Evolutionary conservation across 2,797 vertebrate genomes (phyloP), one percentile per base, ranked within the genome.

Genomic region (Gymnoscopelus braueri): DNA sequence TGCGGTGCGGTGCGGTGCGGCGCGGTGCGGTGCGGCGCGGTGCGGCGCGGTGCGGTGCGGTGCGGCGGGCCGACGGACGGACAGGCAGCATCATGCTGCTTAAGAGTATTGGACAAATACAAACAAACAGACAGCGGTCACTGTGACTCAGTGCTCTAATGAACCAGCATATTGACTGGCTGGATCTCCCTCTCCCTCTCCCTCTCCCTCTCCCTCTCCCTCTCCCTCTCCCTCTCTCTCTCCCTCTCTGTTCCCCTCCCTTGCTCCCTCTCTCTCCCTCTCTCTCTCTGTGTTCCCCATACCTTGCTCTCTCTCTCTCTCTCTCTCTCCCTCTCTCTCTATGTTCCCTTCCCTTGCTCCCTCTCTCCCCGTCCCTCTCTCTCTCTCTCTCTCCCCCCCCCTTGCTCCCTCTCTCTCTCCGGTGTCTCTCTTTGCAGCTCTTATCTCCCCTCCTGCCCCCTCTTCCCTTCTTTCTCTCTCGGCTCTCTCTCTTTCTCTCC

Each of bases 21-120:
- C 74, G 84, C n/a, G n/a, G n/a, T 15, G 3, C 19, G 61, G 44
- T 84, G 75, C 86, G 75, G 85, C 74, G 84, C 19, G 86, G 88
- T 84, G 88, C 89, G 83, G 81, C 86, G 80, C 87, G 89, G 88
- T 91, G 90, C 91, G 88, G 86, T 87, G 3, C 19, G 61, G 44
- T 84, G 75, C 86, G 75, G 85, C 74, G 84, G 87, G 90, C 81
- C 71, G 83, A 93, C 83, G 87, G 87, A 82, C 39, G 39, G 19
- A 19, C 19, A 19, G 90, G 84, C 84, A 84, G 87, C 87, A 86
- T 89, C 84, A 84, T 91, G 39, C 87, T 92, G 91, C 91, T 92
- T 94, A 92, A 93, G 93, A 92, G 91, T 94, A 93, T 94, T 94
- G 94, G 92, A 94, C 93, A 94, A 95, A 94, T 91, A 94, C 92